Conservation (phyloP, 2,797 vertebrate species). For the Gymnodraco acuticeps region DNA sequence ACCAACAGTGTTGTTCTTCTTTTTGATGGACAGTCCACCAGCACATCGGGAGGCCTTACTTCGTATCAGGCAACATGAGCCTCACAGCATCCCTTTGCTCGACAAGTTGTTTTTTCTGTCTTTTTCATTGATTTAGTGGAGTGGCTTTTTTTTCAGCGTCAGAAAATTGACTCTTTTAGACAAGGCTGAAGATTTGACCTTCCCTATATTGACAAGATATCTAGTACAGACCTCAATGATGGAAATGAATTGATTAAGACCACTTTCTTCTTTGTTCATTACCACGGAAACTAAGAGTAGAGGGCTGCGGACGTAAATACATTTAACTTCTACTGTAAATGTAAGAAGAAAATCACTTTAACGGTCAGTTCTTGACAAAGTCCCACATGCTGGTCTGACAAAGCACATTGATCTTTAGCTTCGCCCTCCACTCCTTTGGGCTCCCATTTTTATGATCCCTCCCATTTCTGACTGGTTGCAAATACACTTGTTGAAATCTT, state of each 20-base stretch:
- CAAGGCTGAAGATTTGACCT: conserved; percentile 50
- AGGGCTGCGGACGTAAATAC: not conserved
- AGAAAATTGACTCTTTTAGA: conserved; percentile 50
- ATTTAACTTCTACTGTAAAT: not conserved
- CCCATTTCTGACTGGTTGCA: too few relatives aligned
- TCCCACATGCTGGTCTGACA: not conserved
- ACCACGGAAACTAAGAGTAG: not conserved
- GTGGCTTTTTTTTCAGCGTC: conserved; percentile 53
- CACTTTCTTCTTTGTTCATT: conserved; percentile 25
- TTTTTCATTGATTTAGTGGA: conserved; percentile 48
- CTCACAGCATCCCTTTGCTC: conserved; percentile 11
- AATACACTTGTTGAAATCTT: too few relatives aligned
- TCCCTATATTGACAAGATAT: conserved; percentile 39
- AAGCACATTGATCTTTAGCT: not conserved
- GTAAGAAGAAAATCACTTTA: not conserved
- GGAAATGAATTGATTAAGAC: conserved; percentile 42
- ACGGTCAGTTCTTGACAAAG: not conserved
- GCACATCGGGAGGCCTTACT: not conserved
- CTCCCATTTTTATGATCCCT: not conserved
- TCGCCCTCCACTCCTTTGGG: not conserved
- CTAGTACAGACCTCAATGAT: conserved; percentile 31
- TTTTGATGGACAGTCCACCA: conserved; percentile 3
- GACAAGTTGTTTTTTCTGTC: conserved; percentile 34
- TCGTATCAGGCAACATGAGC: conserved; percentile 3
- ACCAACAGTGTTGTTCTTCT: not conserved